Percentiles rank a stretch among this genome's conserved stretches.
Conservation (phyloP, 2,113 vertebrate species). For the Prietella phreatophila region DNA sequence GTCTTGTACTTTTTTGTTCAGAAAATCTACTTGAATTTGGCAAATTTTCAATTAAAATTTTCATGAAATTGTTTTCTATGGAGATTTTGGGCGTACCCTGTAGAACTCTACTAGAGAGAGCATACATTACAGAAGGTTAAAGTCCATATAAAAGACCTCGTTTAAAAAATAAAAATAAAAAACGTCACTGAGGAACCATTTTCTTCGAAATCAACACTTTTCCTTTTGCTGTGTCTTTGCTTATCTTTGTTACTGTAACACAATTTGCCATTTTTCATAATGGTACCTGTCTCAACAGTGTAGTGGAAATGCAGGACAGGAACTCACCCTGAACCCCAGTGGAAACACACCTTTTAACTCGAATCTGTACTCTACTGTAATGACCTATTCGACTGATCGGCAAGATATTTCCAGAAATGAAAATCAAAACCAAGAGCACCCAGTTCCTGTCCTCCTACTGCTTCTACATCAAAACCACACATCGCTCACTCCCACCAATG, state of each 20-base stretch:
- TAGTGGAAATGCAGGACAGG: background rate
- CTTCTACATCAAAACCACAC: background rate
- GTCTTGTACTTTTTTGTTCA: no score
- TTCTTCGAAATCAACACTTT: background rate
- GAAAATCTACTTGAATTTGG: no score
- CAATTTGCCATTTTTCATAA: background rate
- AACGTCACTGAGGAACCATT: background rate
- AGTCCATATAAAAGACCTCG: background rate
- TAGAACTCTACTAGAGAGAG: background rate
- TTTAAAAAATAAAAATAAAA: background rate
- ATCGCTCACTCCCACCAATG: background rate
- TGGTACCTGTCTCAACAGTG: background rate
- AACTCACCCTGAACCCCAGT: background rate
- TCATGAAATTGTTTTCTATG: no score
- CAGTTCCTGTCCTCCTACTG: background rate
- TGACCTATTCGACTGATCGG: slow-evolving; percentile 13
- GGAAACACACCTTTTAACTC: background rate
- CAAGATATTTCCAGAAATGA: slow-evolving; percentile 20
- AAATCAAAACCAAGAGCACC: slow-evolving; percentile 1
- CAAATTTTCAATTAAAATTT: no score
- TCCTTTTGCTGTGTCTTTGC: background rate
- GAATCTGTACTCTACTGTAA: background rate
- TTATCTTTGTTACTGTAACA: background rate
- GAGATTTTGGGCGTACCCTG: no score
- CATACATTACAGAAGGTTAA: background rate